Evolutionary conservation across 2,113 vertebrate genomes (phyloP).

Genomic region (Beaufortia kweichowensis): DNA sequence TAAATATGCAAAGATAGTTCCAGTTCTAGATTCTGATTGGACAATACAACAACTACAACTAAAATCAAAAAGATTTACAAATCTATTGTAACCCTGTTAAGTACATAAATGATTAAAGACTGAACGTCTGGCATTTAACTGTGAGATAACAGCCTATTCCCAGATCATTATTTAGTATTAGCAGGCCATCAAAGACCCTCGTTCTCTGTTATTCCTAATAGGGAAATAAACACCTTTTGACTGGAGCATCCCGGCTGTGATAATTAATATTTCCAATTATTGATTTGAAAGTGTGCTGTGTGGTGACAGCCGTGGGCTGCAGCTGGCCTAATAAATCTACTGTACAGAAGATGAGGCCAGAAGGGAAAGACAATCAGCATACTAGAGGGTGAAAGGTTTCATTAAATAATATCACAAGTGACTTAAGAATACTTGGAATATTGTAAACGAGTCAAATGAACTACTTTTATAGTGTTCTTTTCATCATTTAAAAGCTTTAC

Average conservation of each 20-base stretch:
- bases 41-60: not conserved
- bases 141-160: constrained; percentile 71
- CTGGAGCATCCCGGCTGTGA: constrained; percentile 68
- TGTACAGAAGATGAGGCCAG: constrained; percentile 42
- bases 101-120: not conserved
- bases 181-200: constrained; percentile 69
- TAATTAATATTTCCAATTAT: constrained; percentile 83
- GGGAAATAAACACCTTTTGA: constrained; percentile 75
- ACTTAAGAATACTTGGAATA: no score
- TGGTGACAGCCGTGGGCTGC: constrained; percentile 69
- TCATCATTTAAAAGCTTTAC: not conserved
- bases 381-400: not conserved
- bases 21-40: not conserved
- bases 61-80: not conserved
- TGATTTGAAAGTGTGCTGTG: constrained; percentile 75
- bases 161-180: constrained; percentile 76
- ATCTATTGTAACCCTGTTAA: not conserved
- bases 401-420: no score
- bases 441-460: no score
- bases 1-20: no score
- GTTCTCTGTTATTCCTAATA: constrained; percentile 68
- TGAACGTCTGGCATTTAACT: constrained; percentile 60
- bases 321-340: constrained; percentile 71
- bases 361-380: not conserved
- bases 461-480: not conserved